Evolutionary conservation across 1,140 invertebrate species (phyloP), one percentile per base, ranked within the genome.

Genomic region (Tetramorium simillimum): DNA sequence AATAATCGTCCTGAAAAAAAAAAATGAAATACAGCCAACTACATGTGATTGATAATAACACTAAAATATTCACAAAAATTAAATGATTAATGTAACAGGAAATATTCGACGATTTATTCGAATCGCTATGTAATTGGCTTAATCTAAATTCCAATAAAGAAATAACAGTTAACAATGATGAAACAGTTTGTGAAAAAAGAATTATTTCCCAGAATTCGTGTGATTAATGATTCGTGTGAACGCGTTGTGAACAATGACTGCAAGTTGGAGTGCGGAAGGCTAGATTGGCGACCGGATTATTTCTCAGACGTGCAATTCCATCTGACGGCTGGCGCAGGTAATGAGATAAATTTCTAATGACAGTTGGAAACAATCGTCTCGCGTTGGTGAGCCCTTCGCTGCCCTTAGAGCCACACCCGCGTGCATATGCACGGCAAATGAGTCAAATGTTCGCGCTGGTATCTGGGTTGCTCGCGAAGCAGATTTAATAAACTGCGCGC

Each of bases 321-420:
- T 33, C 78, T 56, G 43, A 67, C 63, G 63, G 33, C 53, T 72
- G 33, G 28, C 7, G 37, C n/a, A n/a, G 37, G 46, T 89, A 89
- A 89, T 89, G 88, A 89, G 87, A 89, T 89, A 89, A 89, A 89
- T 89, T 75, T 86, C 87, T 63, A 67, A 60, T 16, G 60, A 60
- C 70, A 63, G 77, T 33, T 51, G 58, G 49, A 85, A 75, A 58
- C 88, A 84, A 51, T 73, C 62, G 82, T 80, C 87, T 63, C 77
- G 81, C 33, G 33, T 4, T 62, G 82, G 82, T 28, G 75, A 80
- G 75, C 85, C 67, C 87, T 62, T 60, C n/a, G 24, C 14, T 53
- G 6, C 81, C 60, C 56, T 89, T 82, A 89, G 81, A 86, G 67
- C 51, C 37, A 18, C 53, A 51, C 28, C 40, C 43, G n/a, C 33